Conservation (phyloP, 2,113 vertebrate genomes). For the Hemiscyllium ocellatum region DNA sequence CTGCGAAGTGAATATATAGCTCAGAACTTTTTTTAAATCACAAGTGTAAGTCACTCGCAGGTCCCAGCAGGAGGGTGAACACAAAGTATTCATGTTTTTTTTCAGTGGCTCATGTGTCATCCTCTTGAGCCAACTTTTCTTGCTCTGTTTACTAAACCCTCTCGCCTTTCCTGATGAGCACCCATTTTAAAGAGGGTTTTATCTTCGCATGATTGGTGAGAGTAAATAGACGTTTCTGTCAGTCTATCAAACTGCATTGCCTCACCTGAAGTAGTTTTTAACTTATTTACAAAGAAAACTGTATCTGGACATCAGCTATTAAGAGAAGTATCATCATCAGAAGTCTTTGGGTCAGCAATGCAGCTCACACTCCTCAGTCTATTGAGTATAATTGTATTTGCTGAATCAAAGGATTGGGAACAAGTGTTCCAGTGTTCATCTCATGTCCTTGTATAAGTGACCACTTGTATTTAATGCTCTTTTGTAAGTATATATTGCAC, state of each 20-base stretch:
- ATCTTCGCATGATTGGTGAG: too few species aligned
- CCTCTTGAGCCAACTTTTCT: not conserved
- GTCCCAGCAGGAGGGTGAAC: not conserved
- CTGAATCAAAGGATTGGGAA: not conserved
- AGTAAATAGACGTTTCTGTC: not conserved
- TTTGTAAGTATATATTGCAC: slow-evolving; percentile 16
- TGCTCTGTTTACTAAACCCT: not conserved
- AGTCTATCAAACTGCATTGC: not conserved
- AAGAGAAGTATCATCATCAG: not conserved
- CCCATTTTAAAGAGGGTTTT: not conserved
- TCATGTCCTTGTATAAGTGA: not conserved
- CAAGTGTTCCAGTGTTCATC: not conserved
- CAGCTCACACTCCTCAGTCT: not conserved
- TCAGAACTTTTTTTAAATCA: not conserved
- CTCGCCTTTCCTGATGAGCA: not conserved
- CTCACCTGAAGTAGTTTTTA: not conserved
- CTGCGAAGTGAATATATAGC: not conserved
- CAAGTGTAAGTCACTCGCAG: not conserved
- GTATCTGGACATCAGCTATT: not conserved
- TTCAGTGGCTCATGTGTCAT: not conserved
- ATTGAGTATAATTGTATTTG: not conserved
- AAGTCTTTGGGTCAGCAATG: not conserved
- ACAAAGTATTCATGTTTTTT: not conserved
- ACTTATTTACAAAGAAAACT: not conserved
- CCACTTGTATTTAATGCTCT: not conserved